phyloP scores from a whole-genome alignment of 2,797 vertebrate species.

The Coregonus suidteri region DNA sequence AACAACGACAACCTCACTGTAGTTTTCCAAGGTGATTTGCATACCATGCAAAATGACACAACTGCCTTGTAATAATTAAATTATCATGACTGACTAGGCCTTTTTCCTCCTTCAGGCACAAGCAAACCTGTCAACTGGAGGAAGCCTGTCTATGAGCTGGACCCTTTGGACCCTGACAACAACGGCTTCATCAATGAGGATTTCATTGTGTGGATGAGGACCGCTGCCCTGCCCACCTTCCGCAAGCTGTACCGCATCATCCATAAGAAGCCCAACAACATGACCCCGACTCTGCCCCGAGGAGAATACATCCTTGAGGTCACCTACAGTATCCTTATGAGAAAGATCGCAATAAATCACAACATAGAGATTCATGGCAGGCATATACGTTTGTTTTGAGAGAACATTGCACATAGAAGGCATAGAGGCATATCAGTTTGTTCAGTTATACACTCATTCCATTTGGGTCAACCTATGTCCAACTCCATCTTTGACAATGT shows the following conservation, averaged over 20 bases:
- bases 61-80: not conserved
- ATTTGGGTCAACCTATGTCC: not conserved
- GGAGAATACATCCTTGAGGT: constrained; percentile 87
- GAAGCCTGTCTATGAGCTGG: constrained; percentile 85
- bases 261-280: constrained; percentile 76
- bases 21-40: constrained; percentile 82
- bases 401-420: not conserved
- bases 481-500: not conserved
- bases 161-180: constrained; percentile 79
- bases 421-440: not conserved
- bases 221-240: constrained; percentile 94
- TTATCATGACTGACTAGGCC: not conserved
- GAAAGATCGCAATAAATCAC: not conserved
- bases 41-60: not conserved
- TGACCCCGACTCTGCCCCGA: constrained; percentile 85
- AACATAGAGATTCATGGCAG: not conserved
- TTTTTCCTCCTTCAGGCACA: constrained; percentile 75
- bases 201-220: constrained; percentile 99
- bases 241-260: constrained; percentile 97
- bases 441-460: not conserved
- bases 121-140: constrained; percentile 91
- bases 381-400: not conserved
- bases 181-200: constrained; percentile 98
- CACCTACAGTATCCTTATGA: constrained; percentile 96
- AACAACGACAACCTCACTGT: constrained; percentile 73